Evolutionary conservation across 2,113 vertebrate genomes (phyloP).

Genomic region (Chamaea fasciata): DNA sequence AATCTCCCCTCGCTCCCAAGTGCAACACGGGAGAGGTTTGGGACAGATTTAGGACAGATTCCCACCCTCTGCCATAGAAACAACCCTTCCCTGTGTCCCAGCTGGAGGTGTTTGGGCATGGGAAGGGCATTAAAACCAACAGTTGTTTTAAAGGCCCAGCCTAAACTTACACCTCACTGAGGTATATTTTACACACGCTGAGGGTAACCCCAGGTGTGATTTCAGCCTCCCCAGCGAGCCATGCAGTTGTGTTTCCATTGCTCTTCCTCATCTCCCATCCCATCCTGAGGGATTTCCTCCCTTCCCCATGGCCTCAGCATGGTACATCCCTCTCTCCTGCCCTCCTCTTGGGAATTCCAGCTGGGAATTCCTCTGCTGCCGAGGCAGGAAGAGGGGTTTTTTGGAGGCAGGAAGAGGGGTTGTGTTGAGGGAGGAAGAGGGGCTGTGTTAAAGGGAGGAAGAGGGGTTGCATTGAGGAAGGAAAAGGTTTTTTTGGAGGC

Average conservation of each 20-base stretch:
- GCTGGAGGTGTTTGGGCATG: background rate
- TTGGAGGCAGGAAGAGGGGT: background rate
- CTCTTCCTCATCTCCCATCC: background rate
- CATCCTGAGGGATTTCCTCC: background rate
- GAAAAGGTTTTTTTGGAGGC: background rate
- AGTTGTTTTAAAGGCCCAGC: background rate
- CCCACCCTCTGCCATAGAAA: background rate
- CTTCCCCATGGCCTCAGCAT: background rate
- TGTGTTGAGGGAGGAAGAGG: background rate
- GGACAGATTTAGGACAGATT: background rate
- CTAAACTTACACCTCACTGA: background rate
- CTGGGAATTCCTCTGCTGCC: background rate
- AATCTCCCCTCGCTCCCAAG: background rate
- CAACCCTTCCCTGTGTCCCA: background rate
- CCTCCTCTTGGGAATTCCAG: background rate
- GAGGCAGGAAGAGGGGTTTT: background rate
- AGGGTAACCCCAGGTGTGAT: background rate
- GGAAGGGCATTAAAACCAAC: background rate
- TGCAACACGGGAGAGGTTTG: background rate
- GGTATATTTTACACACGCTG: background rate
- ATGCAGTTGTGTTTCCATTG: accelerated
- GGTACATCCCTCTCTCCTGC: accelerated
- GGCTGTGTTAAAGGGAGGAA: background rate
- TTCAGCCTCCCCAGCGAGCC: accelerated
- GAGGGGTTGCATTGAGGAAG: no score